These are phyloP conservation scores for Drepana falcataria DNA, from an alignment of 2,888 invertebrate genomes.

Conservation along the genomic window DNA sequence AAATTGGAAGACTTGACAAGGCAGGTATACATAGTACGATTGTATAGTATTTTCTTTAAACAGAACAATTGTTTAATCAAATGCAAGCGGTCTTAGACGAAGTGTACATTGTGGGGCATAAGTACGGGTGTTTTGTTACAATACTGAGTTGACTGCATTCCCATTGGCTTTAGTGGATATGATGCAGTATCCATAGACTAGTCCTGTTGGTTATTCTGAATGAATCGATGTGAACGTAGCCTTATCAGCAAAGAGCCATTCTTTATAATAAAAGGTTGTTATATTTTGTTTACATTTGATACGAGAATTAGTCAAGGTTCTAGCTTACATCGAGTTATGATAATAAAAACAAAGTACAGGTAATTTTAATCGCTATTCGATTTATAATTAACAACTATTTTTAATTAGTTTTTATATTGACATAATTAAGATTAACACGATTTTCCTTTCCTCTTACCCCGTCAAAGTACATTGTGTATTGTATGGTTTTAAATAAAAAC, in stretches of 20 bases:
- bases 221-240: constrained; percentile 37
- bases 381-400: constrained; percentile 63
- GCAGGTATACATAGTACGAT: too few species aligned
- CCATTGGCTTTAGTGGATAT: constrained; percentile 24
- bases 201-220: constrained; percentile 25
- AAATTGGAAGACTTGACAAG: too few species aligned
- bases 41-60: neutral
- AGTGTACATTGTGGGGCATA: constrained; percentile 1
- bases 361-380: constrained; percentile 61
- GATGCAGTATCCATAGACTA: constrained; percentile 29
- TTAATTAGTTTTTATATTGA: constrained; percentile 60
- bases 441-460: constrained; percentile 44
- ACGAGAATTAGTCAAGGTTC: constrained; percentile 53
- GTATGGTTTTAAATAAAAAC: constrained; percentile 22
- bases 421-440: constrained; percentile 53
- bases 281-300: constrained; percentile 67
- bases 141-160: constrained; percentile 35
- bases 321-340: constrained; percentile 71
- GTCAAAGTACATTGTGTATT: constrained; percentile 26
- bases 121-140: constrained; percentile 21
- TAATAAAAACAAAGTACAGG: constrained; percentile 72
- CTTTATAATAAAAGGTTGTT: constrained; percentile 45
- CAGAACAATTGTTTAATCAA: neutral
- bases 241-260: constrained; percentile 39
- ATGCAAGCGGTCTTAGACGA: neutral